phyloP scores from a whole-genome alignment of 2,113 vertebrate species.

The pig (Sus scrofa) region DNA sequence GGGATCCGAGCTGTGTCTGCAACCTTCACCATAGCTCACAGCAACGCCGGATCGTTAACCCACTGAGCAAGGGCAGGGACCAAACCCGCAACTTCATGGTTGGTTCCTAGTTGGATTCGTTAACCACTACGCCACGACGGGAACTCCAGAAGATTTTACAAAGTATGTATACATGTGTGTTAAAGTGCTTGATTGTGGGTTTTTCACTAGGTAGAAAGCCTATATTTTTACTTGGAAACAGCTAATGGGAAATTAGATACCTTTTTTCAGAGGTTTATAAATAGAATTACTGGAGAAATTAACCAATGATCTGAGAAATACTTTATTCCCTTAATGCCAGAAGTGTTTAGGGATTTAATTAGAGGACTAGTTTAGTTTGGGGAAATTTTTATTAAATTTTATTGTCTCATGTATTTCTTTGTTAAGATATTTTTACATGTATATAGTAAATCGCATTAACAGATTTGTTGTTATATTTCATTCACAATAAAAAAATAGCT shows the following conservation, averaged over 20 bases:
- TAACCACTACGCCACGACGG: no score
- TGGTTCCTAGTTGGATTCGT: no score
- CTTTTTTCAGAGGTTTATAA: constrained; percentile 22
- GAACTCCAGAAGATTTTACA: background rate
- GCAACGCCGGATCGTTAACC: no score
- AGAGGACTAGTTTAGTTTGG: constrained; percentile 44
- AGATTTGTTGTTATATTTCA: constrained; percentile 37
- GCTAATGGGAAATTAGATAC: background rate
- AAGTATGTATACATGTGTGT: background rate
- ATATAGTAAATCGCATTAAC: background rate
- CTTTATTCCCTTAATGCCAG: constrained; percentile 11
- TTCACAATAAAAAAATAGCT: constrained; percentile 9
- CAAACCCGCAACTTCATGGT: no score
- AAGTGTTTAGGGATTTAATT: constrained; percentile 31
- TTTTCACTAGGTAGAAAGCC: constrained; percentile 61
- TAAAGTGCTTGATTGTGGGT: background rate
- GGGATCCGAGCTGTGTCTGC: no score
- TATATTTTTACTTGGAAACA: constrained; percentile 49
- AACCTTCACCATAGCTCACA: no score
- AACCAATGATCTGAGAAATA: constrained; percentile 41
- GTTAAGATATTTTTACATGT: background rate
- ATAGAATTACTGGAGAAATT: constrained; percentile 60
- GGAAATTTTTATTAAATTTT: constrained; percentile 27
- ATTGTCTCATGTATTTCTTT: constrained; percentile 47
- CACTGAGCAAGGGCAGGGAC: no score